Base-by-base conservation (phyloP, 2,113 vertebrate species). In the Myotis brandtii region DNA sequence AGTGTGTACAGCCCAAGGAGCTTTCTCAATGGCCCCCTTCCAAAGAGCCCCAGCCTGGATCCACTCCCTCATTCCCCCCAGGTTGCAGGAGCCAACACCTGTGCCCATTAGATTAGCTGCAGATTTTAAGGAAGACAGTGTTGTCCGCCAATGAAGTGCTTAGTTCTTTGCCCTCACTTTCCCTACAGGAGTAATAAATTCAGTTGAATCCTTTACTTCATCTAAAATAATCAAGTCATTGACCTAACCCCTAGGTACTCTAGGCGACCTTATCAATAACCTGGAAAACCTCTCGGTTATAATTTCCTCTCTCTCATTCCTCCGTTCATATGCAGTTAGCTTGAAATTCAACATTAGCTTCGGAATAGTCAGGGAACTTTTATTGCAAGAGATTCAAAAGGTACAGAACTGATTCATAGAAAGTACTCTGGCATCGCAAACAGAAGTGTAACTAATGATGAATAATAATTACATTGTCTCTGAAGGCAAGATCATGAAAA, bases 371-470 rank as follows among this genome's bases (percentile, higher is more conserved):
- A 89, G 72, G 69, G 34, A 73, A 77, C 34, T 46, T 69, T 94
- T 62, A 66, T 5, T 93, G 34, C 56, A 3, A 9, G 48, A 87
- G 86, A 86, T 52, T 95, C 72, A 64, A 54, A 89, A 67, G 54
- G 73, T 12, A 75, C 32, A 92, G 64, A 88, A 62, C 75, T 48
- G 88, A 93, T 89, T 96, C 93, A 91, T 50, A 93, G 91, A 89
- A 89, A 92, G 84, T 21, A 59, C 48, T 50, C 34, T 54, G 56
- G 46, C 75, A 91, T 81, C 92, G 76, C 77, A 97, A 96, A 93
- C 93, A 96, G 95, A 95, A 62, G 73, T 89, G 77, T 79, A 94
- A 94, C 62, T 87, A 96, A 93, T 88, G 77, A 93, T 27, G 75
- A 96, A 81, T 76, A 95, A 92, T 70, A 96, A 95, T 27, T 81